Base-by-base conservation (phyloP, 2,888 invertebrate genomes). In the Drosophila macrospina region DNA sequence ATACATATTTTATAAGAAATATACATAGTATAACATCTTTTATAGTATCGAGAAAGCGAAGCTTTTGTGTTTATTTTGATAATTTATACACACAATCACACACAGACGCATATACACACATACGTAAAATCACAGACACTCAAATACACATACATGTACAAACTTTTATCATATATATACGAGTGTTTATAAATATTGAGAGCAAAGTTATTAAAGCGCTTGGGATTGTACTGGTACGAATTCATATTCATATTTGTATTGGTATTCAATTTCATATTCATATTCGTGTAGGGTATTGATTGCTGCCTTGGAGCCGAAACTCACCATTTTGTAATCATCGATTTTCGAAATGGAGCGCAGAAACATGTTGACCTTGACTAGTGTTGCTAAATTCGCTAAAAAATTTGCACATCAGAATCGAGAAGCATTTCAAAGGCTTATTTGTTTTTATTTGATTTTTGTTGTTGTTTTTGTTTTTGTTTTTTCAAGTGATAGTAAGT, bases 321-420 rank as follows among this genome's bases (percentile, higher is more conserved):
- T 97, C 96, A 98, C 98, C 98, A 98, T 98, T 95, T 97, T 97
- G 94, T 98, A 98, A 96, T 98, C 98, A 94, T 98, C 97, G 94
- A 98, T 98, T 96, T 98, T 97, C 95, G 98, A 98, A 95, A 98
- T 98, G 94, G 98, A 98, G 92, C 98, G 96, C 89, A 98, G 96
- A 94, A 95, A 97, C 95, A 98, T 95, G 96, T 98, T 98, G 95
- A 98, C 97, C 92, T 94, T 93, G 92, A 98, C 98, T 93, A 95
- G 93, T 92, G 97, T 97, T 91, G 97, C 96, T 93, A 95, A 95
- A 93, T 96, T 96, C 94, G 95, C 96, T 95, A 95, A 92, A 93
- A 91, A 89, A 71, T 69, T 44, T 65, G 69, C 75, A 71, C 75
- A 78, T 81, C 65, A 84, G 70, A 82, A 74, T 82, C 78, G 66